Percentiles rank a stretch among this genome's conserved stretches.
Conservation (phyloP, 1,140 invertebrate genomes). For the Leptoteleia sp. region DNA sequence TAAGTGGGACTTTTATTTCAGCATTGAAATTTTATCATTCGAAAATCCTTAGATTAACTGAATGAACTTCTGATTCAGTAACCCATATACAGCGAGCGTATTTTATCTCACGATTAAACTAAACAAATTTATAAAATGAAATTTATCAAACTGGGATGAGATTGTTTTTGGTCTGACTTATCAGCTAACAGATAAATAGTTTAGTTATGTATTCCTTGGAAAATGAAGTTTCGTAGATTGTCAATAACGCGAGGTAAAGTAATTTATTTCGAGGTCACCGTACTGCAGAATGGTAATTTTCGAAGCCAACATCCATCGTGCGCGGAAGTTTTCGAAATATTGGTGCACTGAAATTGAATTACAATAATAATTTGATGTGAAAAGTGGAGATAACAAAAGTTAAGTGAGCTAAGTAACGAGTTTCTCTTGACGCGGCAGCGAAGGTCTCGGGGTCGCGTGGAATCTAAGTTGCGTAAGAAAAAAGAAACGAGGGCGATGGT, state of each 20-base stretch:
- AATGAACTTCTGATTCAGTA: too few species aligned
- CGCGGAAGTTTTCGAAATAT: not conserved
- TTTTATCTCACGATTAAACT: too few species aligned
- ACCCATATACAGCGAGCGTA: too few species aligned
- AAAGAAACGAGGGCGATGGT: slow-evolving; percentile 4
- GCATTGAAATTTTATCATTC: too few species aligned
- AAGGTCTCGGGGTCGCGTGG: slow-evolving; percentile 7
- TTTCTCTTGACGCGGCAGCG: slow-evolving; percentile 15
- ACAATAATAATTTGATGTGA: slow-evolving; percentile 33
- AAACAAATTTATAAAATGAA: too few species aligned
- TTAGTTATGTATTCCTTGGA: not conserved
- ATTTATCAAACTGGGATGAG: too few species aligned
- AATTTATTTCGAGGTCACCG: slow-evolving; percentile 10
- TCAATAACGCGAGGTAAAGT: not conserved
- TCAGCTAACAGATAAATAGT: too few species aligned
- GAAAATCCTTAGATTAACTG: too few species aligned
- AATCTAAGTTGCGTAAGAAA: slow-evolving; percentile 15
- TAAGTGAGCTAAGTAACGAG: slow-evolving; percentile 30
- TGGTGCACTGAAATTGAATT: slow-evolving; percentile 20
- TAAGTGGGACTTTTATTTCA: too few species aligned
- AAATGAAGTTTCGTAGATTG: not conserved
- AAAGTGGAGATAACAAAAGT: slow-evolving; percentile 29
- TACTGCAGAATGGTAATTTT: slow-evolving; percentile 11
- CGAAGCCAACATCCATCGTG: not conserved
- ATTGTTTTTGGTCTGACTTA: too few species aligned